Evolutionary conservation across 1,140 invertebrate genomes (phyloP).

Genomic region (Tyrophagus putrescentiae): DNA sequence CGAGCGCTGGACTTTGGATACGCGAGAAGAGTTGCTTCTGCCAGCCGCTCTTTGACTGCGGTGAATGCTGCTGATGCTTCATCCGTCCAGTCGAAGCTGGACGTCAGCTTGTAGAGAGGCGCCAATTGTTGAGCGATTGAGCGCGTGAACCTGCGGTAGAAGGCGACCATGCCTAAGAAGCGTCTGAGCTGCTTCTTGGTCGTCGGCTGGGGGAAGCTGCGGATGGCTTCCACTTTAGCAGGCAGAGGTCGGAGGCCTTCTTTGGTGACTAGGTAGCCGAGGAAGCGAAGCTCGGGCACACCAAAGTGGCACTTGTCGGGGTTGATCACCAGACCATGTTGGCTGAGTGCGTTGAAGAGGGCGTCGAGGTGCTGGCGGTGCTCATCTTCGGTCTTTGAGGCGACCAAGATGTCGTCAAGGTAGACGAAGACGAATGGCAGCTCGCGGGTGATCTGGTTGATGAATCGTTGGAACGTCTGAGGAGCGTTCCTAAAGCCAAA

Average conservation of each 20-base stretch:
- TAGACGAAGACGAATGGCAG: background rate
- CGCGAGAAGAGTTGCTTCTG: constrained; percentile 10
- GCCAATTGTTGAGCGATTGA: background rate
- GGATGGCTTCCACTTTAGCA: constrained; percentile 28
- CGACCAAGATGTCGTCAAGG: no score
- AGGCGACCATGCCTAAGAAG: constrained; percentile 33
- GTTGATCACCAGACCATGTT: constrained; percentile 10
- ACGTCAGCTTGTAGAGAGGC: background rate
- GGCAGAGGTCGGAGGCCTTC: background rate
- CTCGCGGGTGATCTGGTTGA: background rate
- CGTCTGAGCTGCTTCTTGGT: constrained; percentile 28
- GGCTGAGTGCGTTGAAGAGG: background rate
- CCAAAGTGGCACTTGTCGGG: constrained; percentile 22
- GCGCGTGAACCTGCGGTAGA: constrained; percentile 20
- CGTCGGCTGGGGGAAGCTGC: constrained; percentile 29
- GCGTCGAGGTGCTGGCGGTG: background rate
- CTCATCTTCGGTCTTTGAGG: no score
- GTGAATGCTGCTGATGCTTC: background rate
- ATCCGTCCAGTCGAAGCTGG: background rate
- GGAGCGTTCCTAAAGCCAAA: constrained; percentile 31
- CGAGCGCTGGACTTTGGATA: constrained; percentile 17
- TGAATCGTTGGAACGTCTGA: constrained; percentile 12
- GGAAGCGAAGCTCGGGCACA: constrained; percentile 18
- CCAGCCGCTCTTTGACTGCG: background rate
- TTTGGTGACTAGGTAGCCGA: constrained; percentile 19